Evolutionary conservation across 1,140 invertebrate species (phyloP), one percentile per base, ranked within the genome.

Genomic region (Oryctes rhinoceros): DNA sequence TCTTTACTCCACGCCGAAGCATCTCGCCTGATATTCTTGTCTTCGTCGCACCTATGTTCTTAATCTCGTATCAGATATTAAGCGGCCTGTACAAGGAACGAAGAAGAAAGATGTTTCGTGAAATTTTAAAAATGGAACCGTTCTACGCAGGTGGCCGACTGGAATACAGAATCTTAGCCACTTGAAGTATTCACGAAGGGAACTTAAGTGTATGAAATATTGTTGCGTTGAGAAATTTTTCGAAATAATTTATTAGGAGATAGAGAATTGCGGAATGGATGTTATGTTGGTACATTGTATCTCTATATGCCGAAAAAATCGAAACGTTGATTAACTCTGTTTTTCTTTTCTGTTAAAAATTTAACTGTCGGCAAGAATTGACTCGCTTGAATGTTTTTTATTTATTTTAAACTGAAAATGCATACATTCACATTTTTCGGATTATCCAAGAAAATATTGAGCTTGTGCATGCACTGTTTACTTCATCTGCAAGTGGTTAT

Each of bases 171-270:
- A 67, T 67, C 65, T 67, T 67, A 18, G 65, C 65, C 65, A 67
- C 65, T 67, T 67, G 65, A 67, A 67, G 65, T 39, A 76, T 76
- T 76, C 44, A 47, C 44, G 74, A 76, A 76, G 35, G 35, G 44
- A n/a, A 20, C 74, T 39, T 76, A 44, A 76, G 74, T 76, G 30
- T 47, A 76, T 76, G 35, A 76, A 76, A 76, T 76, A 67, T 67
- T 24, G 65, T 67, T 67, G 18, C 18, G 65, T 18, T 47, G 37
- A 47, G 37, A n/a, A 47, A 44, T 76, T 76, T 48, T 44, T 20
- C n/a, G 44, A 35, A 76, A 76, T 76, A 44, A 44, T n/a, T 39
- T 76, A 76, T 44, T 76, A 20, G 20, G 74, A 76, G 13, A 13
- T 76, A 39, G 39, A 44, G 35, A 39, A 44, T 76, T 76, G 13